Percentiles rank a stretch among this genome's conserved stretches.
Conservation (phyloP, 2,888 invertebrate genomes). For the Diplolepis rosae region DNA sequence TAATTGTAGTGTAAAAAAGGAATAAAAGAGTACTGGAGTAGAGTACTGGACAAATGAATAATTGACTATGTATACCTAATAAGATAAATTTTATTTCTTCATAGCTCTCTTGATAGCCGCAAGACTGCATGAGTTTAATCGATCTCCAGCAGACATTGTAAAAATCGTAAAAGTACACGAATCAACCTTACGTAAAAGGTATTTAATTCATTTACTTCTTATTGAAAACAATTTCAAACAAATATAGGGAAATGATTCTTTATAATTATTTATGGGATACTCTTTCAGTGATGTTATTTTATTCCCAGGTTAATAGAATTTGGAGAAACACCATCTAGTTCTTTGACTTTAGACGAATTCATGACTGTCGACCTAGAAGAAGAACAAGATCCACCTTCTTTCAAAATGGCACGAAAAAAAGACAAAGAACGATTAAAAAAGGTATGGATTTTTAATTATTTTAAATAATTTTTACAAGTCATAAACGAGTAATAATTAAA, state of each 20-base stretch:
- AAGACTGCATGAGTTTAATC: constrained; percentile 91
- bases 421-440: constrained; percentile 89
- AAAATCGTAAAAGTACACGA: constrained; percentile 97
- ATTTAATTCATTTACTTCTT: constrained; percentile 37
- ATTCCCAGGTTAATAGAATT: constrained; percentile 87
- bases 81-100: constrained; percentile 57
- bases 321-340: constrained; percentile 96
- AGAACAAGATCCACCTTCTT: constrained; percentile 97
- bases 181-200: constrained; percentile 91
- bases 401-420: constrained; percentile 91
- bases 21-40: too few species aligned
- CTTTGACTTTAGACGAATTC: constrained; percentile 96
- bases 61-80: too few species aligned
- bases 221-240: too few species aligned
- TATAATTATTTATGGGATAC: too few species aligned
- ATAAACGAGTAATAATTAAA: not conserved
- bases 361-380: constrained; percentile 97
- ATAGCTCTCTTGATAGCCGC: constrained; percentile 94
- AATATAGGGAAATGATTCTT: too few species aligned
- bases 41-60: too few species aligned
- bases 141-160: constrained; percentile 90
- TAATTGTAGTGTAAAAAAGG: too few species aligned
- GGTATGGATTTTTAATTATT: constrained; percentile 72
- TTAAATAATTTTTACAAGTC: constrained; percentile 33
- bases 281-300: not conserved